phyloP scores from a whole-genome alignment of 2,113 vertebrate genomes.

The Fregetta grallaria region DNA sequence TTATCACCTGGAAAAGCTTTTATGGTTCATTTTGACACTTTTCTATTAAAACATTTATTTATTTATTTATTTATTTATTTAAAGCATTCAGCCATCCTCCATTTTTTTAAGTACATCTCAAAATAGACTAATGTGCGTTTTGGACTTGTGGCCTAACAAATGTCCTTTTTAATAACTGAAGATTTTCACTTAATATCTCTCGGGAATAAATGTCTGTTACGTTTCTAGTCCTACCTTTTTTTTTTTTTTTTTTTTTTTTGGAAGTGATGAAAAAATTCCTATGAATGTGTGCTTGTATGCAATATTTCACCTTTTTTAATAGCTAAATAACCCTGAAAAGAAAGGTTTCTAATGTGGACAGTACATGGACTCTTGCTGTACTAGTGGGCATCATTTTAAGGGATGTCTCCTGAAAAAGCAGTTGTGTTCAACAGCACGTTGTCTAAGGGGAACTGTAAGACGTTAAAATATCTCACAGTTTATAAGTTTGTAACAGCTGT shows the following conservation, averaged over 20 bases:
- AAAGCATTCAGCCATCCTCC: not conserved
- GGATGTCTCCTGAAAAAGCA: not conserved
- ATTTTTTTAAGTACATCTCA: not conserved
- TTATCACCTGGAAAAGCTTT: not conserved
- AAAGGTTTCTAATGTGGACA: not conserved
- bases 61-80: not conserved
- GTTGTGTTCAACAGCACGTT: not conserved
- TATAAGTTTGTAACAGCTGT: not conserved
- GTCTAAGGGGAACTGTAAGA: not conserved
- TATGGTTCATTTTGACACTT: not conserved
- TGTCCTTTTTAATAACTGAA: not conserved
- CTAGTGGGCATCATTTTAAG: not conserved
- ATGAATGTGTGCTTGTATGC: not conserved
- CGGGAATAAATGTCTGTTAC: not conserved
- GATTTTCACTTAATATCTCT: not conserved
- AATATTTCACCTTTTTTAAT: not conserved
- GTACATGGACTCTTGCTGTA: not conserved
- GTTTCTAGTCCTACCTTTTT: not conserved
- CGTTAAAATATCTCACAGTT: constrained; percentile 13
- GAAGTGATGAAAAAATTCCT: not conserved
- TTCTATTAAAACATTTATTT: not conserved
- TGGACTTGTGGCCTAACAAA: constrained; percentile 8
- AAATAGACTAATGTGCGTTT: not conserved
- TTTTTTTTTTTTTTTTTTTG: no score
- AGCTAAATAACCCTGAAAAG: not conserved